These are phyloP conservation scores for Diploscapter pachys DNA, from an alignment of 1,140 invertebrate species.

Conservation along the genomic window DNA sequence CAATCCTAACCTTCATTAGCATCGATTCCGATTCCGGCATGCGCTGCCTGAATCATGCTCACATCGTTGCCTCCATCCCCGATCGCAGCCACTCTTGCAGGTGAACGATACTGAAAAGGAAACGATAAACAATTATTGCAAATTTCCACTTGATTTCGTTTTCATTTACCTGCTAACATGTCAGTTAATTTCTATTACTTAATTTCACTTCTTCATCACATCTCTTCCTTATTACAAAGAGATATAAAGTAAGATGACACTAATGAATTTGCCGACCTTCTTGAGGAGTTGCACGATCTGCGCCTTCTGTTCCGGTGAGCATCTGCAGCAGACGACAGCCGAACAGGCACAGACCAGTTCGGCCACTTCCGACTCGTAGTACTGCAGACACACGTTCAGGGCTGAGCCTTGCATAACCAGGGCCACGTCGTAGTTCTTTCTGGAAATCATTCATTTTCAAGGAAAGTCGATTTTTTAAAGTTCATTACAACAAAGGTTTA, in stretches of 20 bases:
- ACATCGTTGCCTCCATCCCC: conserved; percentile 69
- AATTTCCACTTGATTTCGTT: no score
- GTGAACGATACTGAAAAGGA: conserved; percentile 68
- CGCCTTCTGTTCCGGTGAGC: conserved; percentile 98
- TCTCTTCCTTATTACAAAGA: no score
- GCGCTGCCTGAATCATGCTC: conserved; percentile 78
- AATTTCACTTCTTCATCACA: no score
- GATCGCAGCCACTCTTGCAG: conserved; percentile 64
- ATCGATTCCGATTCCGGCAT: conserved; percentile 93
- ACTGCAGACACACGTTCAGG: conserved; percentile 73
- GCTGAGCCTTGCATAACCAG: conserved; percentile 59
- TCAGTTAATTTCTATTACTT: no score
- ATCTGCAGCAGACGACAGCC: conserved; percentile 83
- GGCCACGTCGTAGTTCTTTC: conserved; percentile 52
- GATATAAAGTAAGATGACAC: no score
- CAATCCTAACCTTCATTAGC: conserved; percentile 63
- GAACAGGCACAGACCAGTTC: conserved; percentile 85
- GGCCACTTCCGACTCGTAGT: conserved; percentile 91
- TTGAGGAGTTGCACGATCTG: conserved; percentile 86
- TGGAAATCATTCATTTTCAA: conserved; percentile 1
- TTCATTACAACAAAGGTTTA: no score
- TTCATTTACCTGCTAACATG: no score
- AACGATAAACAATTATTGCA: no score
- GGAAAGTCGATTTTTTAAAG: not conserved
- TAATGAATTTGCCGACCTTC: conserved; percentile 55